Evolutionary conservation across 2,888 invertebrate species (phyloP).

Genomic region (Aleiodes testaceus): DNA sequence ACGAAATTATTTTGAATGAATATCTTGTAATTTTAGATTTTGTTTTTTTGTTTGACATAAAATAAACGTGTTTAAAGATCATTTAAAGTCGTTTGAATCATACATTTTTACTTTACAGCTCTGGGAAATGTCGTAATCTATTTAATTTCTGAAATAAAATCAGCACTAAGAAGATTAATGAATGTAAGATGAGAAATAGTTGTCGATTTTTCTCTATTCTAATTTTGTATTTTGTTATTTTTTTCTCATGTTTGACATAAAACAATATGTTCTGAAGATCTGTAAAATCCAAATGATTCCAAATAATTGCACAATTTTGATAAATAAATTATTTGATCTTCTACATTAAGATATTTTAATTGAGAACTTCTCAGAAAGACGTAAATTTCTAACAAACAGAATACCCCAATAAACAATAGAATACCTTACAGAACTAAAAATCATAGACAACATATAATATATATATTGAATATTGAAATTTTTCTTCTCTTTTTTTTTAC

Average conservation of each 20-base stretch:
- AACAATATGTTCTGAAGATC: constrained; percentile 17
- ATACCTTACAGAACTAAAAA: no score
- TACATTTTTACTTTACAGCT: neutral
- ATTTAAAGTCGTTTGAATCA: neutral
- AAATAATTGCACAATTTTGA: constrained; percentile 15
- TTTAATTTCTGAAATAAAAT: neutral
- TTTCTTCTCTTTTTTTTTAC: no score
- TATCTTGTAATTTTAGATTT: constrained; percentile 6
- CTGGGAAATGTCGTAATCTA: neutral
- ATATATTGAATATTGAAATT: no score
- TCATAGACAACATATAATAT: no score
- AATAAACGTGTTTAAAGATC: constrained; percentile 3
- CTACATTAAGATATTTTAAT: neutral
- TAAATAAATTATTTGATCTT: neutral
- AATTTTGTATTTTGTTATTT: constrained; percentile 18
- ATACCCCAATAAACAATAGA: no score
- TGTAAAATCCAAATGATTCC: neutral
- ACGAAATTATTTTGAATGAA: neutral
- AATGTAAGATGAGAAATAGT: constrained; percentile 12
- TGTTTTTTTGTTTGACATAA: constrained; percentile 19
- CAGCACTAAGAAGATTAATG: neutral
- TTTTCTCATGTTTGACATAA: constrained; percentile 15
- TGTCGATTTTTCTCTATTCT: neutral
- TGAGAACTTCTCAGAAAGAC: no score
- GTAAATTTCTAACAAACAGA: neutral